Evolutionary conservation across 2,888 invertebrate genomes (phyloP).

Genomic region (Nebria salina): DNA sequence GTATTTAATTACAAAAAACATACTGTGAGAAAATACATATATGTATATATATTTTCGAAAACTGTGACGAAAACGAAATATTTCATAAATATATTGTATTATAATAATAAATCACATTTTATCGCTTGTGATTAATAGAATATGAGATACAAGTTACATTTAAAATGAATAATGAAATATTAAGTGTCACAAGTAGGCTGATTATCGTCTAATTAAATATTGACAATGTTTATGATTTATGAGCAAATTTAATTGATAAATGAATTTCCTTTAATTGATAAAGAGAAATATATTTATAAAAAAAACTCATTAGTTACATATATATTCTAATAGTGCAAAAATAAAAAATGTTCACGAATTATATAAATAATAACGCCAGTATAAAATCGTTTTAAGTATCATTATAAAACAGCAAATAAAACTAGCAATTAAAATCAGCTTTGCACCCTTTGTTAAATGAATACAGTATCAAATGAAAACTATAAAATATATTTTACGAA

Average conservation of each 20-base stretch:
- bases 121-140: neutral
- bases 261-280: neutral
- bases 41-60: neutral
- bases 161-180: conserved; percentile 40
- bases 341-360: too few species aligned
- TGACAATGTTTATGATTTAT: neutral
- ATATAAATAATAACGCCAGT: too few species aligned
- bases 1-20: neutral
- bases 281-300: neutral
- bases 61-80: neutral
- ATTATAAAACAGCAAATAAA: neutral
- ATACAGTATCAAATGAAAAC: neutral
- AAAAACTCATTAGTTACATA: too few species aligned
- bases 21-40: neutral
- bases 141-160: conserved; percentile 23
- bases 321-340: too few species aligned
- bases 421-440: neutral
- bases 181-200: neutral
- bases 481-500: neutral
- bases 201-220: neutral
- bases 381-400: neutral
- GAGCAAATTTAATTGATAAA: too few species aligned
- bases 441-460: neutral
- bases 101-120: neutral
- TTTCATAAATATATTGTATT: neutral